phyloP scores from a whole-genome alignment of 2,888 invertebrate genomes.

The Pseudococcus longispinus region DNA sequence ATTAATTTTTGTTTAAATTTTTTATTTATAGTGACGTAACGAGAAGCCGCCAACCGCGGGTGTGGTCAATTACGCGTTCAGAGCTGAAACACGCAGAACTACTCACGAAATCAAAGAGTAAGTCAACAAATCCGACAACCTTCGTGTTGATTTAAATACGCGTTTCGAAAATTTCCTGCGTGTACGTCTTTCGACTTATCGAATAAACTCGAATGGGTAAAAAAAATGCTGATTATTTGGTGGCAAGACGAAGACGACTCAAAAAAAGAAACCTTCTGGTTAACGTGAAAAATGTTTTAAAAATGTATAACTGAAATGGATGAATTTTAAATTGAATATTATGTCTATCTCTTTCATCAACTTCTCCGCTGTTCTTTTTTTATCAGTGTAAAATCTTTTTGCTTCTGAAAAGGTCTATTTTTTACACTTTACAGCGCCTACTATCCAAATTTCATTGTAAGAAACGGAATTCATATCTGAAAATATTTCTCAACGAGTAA shows the following conservation, averaged over 20 bases:
- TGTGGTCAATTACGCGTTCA: not conserved
- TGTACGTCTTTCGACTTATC: not conserved
- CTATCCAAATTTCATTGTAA: not conserved
- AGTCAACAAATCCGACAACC: not conserved
- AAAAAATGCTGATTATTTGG: not conserved
- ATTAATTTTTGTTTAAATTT: not conserved
- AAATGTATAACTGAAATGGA: not conserved
- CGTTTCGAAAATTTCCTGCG: not conserved
- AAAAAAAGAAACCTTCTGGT: not conserved
- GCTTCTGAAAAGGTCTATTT: not conserved
- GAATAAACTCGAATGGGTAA: not conserved
- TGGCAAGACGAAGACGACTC: not conserved
- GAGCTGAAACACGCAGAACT: not conserved
- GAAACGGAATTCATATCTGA: not conserved
- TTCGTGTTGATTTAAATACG: not conserved
- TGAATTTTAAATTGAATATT: constrained; percentile 10
- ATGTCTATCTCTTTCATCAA: constrained; percentile 16
- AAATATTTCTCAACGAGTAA: not conserved
- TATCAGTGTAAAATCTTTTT: not conserved
- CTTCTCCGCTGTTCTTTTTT: not conserved
- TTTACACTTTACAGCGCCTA: not conserved
- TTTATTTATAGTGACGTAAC: not conserved
- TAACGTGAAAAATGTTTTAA: constrained; percentile 4
- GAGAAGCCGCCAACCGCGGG: not conserved
- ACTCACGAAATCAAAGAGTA: constrained; percentile 13